A percentile compares a stretch with the other conserved stretches of the same genome.
phyloP scores from a whole-genome alignment of 2,888 invertebrate genomes.

The Drosophila neonasuta region DNA sequence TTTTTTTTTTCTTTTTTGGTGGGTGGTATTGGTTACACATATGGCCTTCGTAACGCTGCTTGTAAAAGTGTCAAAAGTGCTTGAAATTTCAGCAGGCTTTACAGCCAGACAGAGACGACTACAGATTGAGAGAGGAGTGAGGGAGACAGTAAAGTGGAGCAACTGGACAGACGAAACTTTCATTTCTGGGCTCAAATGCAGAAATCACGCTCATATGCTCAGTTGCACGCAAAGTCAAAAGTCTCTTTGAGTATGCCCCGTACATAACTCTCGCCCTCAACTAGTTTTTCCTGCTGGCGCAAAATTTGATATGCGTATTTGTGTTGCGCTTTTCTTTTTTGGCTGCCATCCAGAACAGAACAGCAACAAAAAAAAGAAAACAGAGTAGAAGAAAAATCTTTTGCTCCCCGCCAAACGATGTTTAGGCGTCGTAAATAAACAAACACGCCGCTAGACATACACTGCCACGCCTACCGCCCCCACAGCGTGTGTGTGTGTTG shows the following conservation, averaged over 20 bases:
- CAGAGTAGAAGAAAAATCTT: constrained; percentile 40
- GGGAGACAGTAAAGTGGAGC: constrained; percentile 10
- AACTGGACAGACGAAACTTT: constrained; percentile 64
- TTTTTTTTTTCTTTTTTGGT: not conserved
- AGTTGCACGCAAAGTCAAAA: constrained; percentile 78
- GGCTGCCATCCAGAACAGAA: constrained; percentile 51
- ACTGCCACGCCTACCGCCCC: constrained; percentile 16
- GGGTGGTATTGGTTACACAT: constrained; percentile 55
- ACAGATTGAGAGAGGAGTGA: constrained; percentile 1
- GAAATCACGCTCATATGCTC: constrained; percentile 79
- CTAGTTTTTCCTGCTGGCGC: constrained; percentile 35
- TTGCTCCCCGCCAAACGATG: constrained; percentile 35
- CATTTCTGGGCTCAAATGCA: constrained; percentile 64
- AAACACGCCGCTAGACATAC: constrained; percentile 47
- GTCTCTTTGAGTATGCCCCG: constrained; percentile 64
- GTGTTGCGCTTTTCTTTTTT: constrained; percentile 69
- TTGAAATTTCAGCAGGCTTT: constrained; percentile 76
- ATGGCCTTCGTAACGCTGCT: not conserved
- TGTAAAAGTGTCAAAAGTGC: constrained; percentile 75
- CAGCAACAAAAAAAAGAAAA: too few species aligned
- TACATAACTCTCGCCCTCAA: constrained; percentile 21
- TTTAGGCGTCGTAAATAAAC: constrained; percentile 72
- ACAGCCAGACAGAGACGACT: constrained; percentile 23
- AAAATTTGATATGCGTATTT: constrained; percentile 78
- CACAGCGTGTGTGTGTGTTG: constrained; percentile 20